Base-by-base conservation (phyloP, 2,113 vertebrate species). In the Orycteropus afer region DNA sequence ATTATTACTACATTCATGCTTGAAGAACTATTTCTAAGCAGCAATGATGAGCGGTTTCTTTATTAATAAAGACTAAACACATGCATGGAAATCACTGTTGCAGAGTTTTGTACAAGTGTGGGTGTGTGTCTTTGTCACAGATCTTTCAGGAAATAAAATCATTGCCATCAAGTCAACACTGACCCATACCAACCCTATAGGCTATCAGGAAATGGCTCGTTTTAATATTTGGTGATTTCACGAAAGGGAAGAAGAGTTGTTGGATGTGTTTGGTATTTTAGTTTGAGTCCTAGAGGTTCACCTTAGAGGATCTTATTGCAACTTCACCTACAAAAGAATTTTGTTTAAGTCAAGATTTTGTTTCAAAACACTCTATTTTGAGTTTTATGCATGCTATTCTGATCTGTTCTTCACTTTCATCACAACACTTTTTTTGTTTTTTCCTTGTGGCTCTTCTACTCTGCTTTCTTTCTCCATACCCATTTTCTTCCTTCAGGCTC, bases 331-430 rank as follows among this genome's bases (percentile, higher is more conserved):
- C 7, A 73, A 86, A 90, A 86, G 9, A 90, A 78, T 34, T 90
- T 81, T 87, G 32, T 47, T 91, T 69, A 82, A 80, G 65, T 80
- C 40, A 91, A 40, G 29, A 37, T 93, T 91, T 95, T 82, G 13
- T 93, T 37, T 65, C 53, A 91, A 74, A 73, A 20, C 34, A 45
- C 78, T 86, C 47, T n/a, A 37, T 51, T 83, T 86, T 14, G 40
- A 18, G 37, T 65, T 89, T 59, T 80, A 4, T 69, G 76, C 20
- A 69, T 20, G 47, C 1, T 76, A 4, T 65, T 88, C 18, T 90
- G 42, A 27, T 55, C 42, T n/a, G 5, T 59, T 79, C 51, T 51
- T 89, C 71, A 73, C 22, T 12, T 1, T 53, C 8, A 65, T 42
- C 22, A 9, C 11, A 78, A n/a, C n/a, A 37, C 17, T 67, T 57